Percentiles rank a stretch among this genome's conserved stretches.
Evolutionary conservation across 2,113 vertebrate genomes (phyloP).

Genomic region (Cathartes aura): DNA sequence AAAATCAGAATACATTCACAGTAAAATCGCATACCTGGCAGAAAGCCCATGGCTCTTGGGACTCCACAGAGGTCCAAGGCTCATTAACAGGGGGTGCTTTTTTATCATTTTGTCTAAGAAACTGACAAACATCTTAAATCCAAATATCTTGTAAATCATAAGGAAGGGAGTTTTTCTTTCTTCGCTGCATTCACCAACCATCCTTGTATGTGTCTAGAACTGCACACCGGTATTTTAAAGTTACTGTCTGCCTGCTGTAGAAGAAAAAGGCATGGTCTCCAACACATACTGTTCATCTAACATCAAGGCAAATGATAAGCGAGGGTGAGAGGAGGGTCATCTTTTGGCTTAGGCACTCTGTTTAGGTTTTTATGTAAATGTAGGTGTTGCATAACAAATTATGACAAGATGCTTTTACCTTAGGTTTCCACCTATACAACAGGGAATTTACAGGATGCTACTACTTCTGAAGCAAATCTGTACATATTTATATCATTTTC

Average conservation of each 20-base stretch:
- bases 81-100: not conserved
- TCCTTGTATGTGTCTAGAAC: not conserved
- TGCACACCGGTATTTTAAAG: not conserved
- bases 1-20: not conserved
- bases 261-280: not conserved
- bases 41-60: not conserved
- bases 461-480: not conserved
- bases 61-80: not conserved
- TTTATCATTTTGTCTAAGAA: not conserved
- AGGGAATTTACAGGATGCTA: not conserved
- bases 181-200: not conserved
- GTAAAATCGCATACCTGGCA: not conserved
- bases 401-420: not conserved
- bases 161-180: not conserved
- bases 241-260: not conserved
- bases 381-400: not conserved
- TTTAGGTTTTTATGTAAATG: not conserved
- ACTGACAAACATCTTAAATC: not conserved
- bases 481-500: not conserved
- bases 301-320: not conserved
- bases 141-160: not conserved
- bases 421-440: not conserved
- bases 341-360: not conserved
- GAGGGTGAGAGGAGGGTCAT: not conserved
- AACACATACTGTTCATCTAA: not conserved